These are phyloP conservation scores for Biston betularia DNA, from an alignment of 2,888 invertebrate genomes.

Conservation along the genomic window DNA sequence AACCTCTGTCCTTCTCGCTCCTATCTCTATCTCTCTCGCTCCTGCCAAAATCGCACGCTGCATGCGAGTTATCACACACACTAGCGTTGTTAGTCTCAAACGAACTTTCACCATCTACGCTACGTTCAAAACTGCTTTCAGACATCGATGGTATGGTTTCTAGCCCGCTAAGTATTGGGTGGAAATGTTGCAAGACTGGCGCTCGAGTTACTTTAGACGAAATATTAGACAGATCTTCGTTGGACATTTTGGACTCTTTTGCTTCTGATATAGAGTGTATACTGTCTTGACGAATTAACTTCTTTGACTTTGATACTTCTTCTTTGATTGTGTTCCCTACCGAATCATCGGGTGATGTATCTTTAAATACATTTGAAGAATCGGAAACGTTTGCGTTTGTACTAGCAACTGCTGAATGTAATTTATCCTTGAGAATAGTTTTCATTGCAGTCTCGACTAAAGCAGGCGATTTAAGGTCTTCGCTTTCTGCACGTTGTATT, in stretches of 20 bases:
- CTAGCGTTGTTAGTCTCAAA: slow-evolving; percentile 77
- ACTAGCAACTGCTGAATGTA: slow-evolving; percentile 59
- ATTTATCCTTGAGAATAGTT: slow-evolving; percentile 80
- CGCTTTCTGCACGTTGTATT: slow-evolving; percentile 5
- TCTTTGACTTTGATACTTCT: slow-evolving; percentile 54
- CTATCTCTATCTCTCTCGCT: slow-evolving; percentile 69
- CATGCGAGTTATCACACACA: slow-evolving; percentile 86
- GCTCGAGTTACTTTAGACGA: slow-evolving; percentile 62
- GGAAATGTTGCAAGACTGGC: slow-evolving; percentile 72
- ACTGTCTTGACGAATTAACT: slow-evolving; percentile 72
- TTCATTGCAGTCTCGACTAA: slow-evolving; percentile 77
- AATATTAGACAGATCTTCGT: slow-evolving; percentile 58
- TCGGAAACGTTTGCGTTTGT: slow-evolving; percentile 17
- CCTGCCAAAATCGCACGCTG: slow-evolving; percentile 82
- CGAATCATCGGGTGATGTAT: slow-evolving; percentile 24
- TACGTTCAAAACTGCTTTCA: slow-evolving; percentile 70
- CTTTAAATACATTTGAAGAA: slow-evolving; percentile 9
- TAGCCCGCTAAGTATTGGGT: slow-evolving; percentile 74
- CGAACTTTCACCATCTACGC: slow-evolving; percentile 66
- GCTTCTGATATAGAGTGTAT: slow-evolving; percentile 62
- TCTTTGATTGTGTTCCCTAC: slow-evolving; percentile 34
- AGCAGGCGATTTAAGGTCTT: slow-evolving; percentile 48
- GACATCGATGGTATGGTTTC: slow-evolving; percentile 80
- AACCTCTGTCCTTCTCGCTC: slow-evolving; percentile 68
- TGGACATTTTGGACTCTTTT: slow-evolving; percentile 72